These are phyloP conservation scores for Harlomillsia oculata DNA, from an alignment of 1,140 invertebrate species.

Conservation along the genomic window DNA sequence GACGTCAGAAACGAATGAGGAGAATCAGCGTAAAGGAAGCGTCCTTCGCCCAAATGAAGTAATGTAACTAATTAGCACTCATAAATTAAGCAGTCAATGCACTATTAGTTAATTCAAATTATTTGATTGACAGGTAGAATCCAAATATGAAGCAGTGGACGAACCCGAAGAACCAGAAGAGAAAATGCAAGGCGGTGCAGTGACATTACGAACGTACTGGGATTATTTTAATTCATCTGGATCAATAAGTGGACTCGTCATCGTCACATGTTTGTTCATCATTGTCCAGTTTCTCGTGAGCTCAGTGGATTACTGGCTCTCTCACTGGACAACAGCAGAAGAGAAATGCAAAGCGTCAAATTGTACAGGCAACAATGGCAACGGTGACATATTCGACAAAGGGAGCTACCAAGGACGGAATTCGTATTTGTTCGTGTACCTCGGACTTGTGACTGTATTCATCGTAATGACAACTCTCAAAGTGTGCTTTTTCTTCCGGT, in stretches of 20 bases:
- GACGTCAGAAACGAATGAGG: slow-evolving; percentile 37
- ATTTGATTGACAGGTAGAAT: background rate
- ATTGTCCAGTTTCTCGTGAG: slow-evolving; percentile 8
- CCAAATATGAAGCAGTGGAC: background rate
- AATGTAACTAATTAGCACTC: background rate
- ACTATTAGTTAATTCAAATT: background rate
- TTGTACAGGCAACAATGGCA: background rate
- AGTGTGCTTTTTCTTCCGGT: slow-evolving; percentile 59
- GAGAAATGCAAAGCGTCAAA: background rate
- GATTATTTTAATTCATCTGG: slow-evolving; percentile 19
- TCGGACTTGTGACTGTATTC: slow-evolving; percentile 9
- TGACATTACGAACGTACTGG: slow-evolving; percentile 20
- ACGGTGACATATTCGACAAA: background rate
- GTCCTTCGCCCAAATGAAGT: background rate
- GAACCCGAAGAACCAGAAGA: slow-evolving; percentile 10
- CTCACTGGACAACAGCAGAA: slow-evolving; percentile 12
- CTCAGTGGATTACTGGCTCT: slow-evolving; percentile 23
- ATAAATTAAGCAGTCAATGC: background rate
- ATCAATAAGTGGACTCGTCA: slow-evolving; percentile 4
- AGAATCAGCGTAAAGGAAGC: background rate
- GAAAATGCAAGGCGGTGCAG: slow-evolving; percentile 25
- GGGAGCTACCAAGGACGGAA: background rate
- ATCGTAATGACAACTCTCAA: background rate
- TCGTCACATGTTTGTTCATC: slow-evolving; percentile 9
- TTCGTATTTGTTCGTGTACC: slow-evolving; percentile 18